Base-by-base conservation (phyloP, 2,113 vertebrate genomes). In the Cyrtonyx montezumae region DNA sequence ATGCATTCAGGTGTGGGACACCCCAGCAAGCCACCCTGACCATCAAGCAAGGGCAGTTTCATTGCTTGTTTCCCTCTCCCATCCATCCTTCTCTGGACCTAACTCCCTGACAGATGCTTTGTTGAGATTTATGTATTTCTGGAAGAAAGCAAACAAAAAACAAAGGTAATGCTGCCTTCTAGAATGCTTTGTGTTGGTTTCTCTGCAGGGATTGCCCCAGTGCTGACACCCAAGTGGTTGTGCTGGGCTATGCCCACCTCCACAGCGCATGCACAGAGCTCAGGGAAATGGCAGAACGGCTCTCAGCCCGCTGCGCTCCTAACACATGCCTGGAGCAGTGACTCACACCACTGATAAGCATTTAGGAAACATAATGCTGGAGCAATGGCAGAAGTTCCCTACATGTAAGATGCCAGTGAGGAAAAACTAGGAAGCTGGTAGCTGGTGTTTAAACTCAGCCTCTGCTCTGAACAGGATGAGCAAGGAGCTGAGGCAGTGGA, bases 211-310 rank as follows among this genome's bases (percentile, higher is more conserved):
- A 36, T 20, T 9, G 40, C 25, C 46, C 25, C 32, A 16, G 53
- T 43, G 37, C 46, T 75, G 56, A 15, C 70, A 62, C 16, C 56
- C 80, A 23, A n/a, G 59, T 4, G 76, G 68, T 25, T 53, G 40
- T 51, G 55, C 34, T 19, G 16, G 56, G 32, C 74, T 62, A 17
- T 25, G 74, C 49, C 49, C 61, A 62, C 42, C 46, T 78, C 73
- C 8, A 0, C 7, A 2, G 56, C 0, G 1, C 34, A 48, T 13
- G 63, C 74, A 28, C 13, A 46, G 58, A 55, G 30, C 58, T 81
- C 8, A 67, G 77, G 49, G 5, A 16, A 34, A 37, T 82, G 56
- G 74, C n/a, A 13, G 36, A 63, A 78, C 28, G 14, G 5, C n/a
- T 8, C 30, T 53, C 36, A 0, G 0, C n/a, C n/a, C 63, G 46